Base-by-base conservation (phyloP, 1,140 invertebrate genomes). In the Zaprionus nigranus region DNA sequence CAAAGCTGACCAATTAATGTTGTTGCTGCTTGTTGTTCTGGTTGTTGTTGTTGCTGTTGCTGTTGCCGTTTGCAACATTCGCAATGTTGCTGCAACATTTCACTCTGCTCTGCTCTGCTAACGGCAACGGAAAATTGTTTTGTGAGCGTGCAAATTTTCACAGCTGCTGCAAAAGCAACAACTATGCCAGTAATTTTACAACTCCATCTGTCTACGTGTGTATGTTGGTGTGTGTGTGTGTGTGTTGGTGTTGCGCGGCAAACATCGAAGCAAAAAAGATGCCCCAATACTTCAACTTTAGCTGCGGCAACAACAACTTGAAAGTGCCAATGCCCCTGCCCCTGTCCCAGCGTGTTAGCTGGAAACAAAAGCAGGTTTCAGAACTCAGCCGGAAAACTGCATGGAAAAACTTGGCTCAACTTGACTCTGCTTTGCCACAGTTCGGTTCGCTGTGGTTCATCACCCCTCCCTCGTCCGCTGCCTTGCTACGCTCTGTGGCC, bases 121-220 rank as follows among this genome's bases (percentile, higher is more conserved):
- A 90, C 84, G 84, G 84, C 74, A 79, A 84, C 74, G 75, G 75
- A 84, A 88, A 90, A 88, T 88, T 78, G 81, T 90, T 88, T 88
- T 75, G 78, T 80, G 78, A 88, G 84, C 84, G 84, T 88, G 84
- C 84, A 88, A 88, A 88, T 88, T 88, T 88, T 88, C 84, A 88
- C 84, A 87, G 84, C 84, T 87, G 84, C 85, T 77, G 70, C 80
- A 78, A 66, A 75, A 82, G 60, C 72, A 76, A 79, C 75, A 87
- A 79, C 84, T 84, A 87, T 87, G 81, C 84, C 68, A 84, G 84
- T 75, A 87, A 87, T 87, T 88, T 88, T 66, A 54, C 64, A 66
- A 46, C 64, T 57, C 36, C 30, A 34, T 9, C 62, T 64, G 34
- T 62, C 24, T 17, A n/a, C 17, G 30, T 71, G 20, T 60, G 34